Percentiles rank a stretch among this genome's conserved stretches.
Conservation (phyloP, 30 jellyfish, hydroid and myxozoan species). For the Turritopsis dohrnii region DNA sequence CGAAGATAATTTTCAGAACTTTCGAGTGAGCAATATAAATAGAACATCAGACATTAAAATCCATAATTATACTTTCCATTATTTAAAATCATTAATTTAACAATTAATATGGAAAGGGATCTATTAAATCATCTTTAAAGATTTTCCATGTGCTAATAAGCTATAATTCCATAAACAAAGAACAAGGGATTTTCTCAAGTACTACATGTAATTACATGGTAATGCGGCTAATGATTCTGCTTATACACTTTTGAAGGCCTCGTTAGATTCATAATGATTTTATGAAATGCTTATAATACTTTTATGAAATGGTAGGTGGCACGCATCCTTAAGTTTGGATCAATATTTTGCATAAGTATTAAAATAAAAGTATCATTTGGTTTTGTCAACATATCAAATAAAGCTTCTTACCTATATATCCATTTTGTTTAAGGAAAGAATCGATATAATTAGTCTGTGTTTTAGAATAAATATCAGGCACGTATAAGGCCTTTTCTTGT, state of each 20-base stretch:
- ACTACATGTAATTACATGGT: not conserved
- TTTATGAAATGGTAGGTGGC: not conserved
- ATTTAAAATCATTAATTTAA: too few relatives aligned
- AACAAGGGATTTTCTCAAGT: not conserved
- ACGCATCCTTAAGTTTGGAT: too few relatives aligned
- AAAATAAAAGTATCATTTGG: not conserved
- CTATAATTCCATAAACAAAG: not conserved
- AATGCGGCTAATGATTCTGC: not conserved
- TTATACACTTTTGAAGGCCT: not conserved
- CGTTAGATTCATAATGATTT: not conserved
- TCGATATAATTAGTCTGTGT: conserved; percentile 61
- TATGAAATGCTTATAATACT: too few relatives aligned
- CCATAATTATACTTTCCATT: too few relatives aligned
- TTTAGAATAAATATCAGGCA: conserved; percentile 69
- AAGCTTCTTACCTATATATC: conserved; percentile 56
- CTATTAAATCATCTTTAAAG: not conserved
- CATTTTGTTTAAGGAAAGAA: conserved; percentile 60
- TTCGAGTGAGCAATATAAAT: too few relatives aligned
- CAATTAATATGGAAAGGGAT: not conserved
- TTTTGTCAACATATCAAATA: not conserved
- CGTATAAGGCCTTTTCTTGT: conserved; percentile 68
- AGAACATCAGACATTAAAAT: too few relatives aligned
- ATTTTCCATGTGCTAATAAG: not conserved
- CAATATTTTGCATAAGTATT: too few relatives aligned
- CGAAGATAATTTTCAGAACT: too few relatives aligned